Evolutionary conservation across 2,888 invertebrate genomes (phyloP).

Genomic region (Marasmarcha lunaedactyla): DNA sequence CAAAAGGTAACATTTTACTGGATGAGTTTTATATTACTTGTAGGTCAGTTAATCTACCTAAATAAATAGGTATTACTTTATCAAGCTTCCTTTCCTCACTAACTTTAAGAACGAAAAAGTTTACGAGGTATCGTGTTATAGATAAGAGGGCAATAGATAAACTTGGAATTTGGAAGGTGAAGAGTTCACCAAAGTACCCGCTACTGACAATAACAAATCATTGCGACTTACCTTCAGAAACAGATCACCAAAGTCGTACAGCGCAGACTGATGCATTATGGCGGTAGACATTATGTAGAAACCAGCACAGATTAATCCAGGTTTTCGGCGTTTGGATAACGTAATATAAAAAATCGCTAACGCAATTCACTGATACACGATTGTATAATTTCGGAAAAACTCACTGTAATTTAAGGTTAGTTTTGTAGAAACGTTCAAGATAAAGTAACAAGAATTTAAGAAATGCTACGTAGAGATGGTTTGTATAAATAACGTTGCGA

Average conservation of each 20-base stretch:
- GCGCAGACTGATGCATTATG: constrained; percentile 80
- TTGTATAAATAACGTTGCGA: constrained; percentile 47
- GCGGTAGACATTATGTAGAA: constrained; percentile 78
- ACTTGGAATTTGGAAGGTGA: too few relatives aligned
- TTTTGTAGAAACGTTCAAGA: constrained; percentile 40
- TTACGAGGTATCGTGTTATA: too few relatives aligned
- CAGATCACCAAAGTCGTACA: constrained; percentile 82
- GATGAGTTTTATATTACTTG: too few relatives aligned
- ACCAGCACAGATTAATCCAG: constrained; percentile 58
- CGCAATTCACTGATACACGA: constrained; percentile 58
- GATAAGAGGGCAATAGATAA: too few relatives aligned
- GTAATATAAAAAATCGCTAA: constrained; percentile 34
- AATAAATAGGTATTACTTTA: too few relatives aligned
- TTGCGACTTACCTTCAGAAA: constrained; percentile 74
- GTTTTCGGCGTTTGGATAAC: constrained; percentile 33
- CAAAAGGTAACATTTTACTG: too few relatives aligned
- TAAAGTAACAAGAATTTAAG: constrained; percentile 49
- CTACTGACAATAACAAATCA: background rate
- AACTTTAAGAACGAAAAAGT: too few relatives aligned
- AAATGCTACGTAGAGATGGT: constrained; percentile 40
- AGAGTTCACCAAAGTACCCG: too few relatives aligned
- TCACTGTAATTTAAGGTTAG: constrained; percentile 54
- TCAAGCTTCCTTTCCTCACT: too few relatives aligned
- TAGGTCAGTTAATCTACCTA: too few relatives aligned
- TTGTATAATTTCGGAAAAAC: constrained; percentile 45